phyloP scores from a whole-genome alignment of 1,140 invertebrate species.

The Agrilus planipennis region DNA sequence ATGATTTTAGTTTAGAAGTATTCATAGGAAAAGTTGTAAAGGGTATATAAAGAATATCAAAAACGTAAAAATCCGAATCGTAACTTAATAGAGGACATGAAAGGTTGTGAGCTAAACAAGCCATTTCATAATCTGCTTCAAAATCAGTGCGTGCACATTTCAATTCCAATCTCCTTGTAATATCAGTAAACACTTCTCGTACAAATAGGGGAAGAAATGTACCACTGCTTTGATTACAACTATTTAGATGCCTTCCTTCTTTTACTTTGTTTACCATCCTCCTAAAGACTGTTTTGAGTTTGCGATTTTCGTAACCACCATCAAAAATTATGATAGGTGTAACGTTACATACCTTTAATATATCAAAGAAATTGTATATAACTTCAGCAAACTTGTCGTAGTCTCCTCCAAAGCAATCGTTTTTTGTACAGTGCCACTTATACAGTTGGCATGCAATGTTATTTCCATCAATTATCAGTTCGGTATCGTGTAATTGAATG shows the following conservation, averaged over 20 bases:
- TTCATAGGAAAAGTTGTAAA: conserved; percentile 43
- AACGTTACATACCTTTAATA: conserved; percentile 59
- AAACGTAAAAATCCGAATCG: conserved; percentile 88
- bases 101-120: conserved; percentile 58
- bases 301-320: conserved; percentile 65
- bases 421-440: conserved; percentile 42
- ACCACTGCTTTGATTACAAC: conserved; percentile 33
- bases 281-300: conserved; percentile 55
- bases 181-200: conserved; percentile 57
- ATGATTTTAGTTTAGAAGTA: conserved; percentile 15
- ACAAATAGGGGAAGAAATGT: conserved; percentile 59
- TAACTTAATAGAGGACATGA: conserved; percentile 76
- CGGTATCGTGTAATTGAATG: conserved; percentile 52
- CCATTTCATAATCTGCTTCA: conserved; percentile 79
- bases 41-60: conserved; percentile 69
- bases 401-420: conserved; percentile 73
- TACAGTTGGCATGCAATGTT: conserved; percentile 66
- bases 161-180: conserved; percentile 50
- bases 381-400: conserved; percentile 61
- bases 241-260: conserved; percentile 37
- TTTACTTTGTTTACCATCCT: conserved; percentile 51
- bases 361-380: conserved; percentile 57
- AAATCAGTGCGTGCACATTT: conserved; percentile 59
- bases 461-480: conserved; percentile 73
- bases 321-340: conserved; percentile 71